These are phyloP conservation scores for Atta colombica DNA, from an alignment of 1,140 invertebrate species.

Conservation along the genomic window DNA sequence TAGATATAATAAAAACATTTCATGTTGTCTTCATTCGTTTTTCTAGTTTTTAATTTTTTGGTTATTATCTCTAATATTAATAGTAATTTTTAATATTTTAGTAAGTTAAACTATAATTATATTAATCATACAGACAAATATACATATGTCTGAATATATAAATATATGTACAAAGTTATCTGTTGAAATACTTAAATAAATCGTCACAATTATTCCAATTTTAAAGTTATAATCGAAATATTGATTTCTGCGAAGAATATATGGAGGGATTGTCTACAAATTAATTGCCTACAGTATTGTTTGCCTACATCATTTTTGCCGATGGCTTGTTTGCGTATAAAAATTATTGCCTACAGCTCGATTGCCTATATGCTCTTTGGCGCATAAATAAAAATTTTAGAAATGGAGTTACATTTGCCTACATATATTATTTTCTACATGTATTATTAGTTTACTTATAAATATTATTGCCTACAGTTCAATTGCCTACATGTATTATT, in stretches of 20 bases:
- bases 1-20: neutral
- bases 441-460: too few species aligned
- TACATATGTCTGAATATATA: neutral
- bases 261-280: too few species aligned
- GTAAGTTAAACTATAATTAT: neutral
- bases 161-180: neutral
- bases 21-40: neutral
- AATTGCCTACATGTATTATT: too few species aligned
- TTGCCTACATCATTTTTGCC: too few species aligned
- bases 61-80: neutral
- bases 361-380: too few species aligned
- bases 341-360: too few species aligned
- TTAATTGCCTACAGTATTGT: too few species aligned
- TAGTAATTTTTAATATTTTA: neutral
- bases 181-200: constrained; percentile 4
- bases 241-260: neutral
- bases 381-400: too few species aligned
- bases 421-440: too few species aligned
- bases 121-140: constrained; percentile 21
- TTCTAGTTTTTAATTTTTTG: neutral
- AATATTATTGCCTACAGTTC: too few species aligned
- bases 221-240: neutral
- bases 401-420: too few species aligned
- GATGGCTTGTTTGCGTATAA: too few species aligned
- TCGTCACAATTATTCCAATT: neutral